These are phyloP conservation scores for Machimus rusticus DNA, from an alignment of 2,888 invertebrate species.

Conservation along the genomic window DNA sequence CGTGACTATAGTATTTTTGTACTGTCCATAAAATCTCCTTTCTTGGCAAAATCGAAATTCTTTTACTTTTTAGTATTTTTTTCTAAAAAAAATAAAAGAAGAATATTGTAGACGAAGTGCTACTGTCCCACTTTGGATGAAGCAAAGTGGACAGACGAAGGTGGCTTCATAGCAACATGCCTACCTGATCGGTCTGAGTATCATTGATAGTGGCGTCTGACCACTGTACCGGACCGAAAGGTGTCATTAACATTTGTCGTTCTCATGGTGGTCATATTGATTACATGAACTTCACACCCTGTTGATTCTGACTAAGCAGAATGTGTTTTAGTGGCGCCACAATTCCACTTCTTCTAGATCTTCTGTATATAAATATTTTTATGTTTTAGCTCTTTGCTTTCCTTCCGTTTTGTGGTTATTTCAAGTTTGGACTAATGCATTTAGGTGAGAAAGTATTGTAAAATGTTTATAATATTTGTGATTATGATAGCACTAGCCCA, in stretches of 20 bases:
- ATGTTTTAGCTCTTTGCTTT: not conserved
- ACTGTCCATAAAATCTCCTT: not conserved
- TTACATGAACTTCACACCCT: conserved; percentile 30
- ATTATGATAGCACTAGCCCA: not conserved
- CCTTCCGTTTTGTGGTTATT: not conserved
- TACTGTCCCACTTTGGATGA: not conserved
- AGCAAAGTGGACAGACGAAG: not conserved
- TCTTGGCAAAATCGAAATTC: not conserved
- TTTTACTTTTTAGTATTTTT: not conserved
- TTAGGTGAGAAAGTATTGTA: not conserved
- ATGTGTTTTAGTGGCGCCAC: conserved; percentile 16
- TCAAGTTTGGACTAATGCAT: not conserved
- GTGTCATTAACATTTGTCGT: conserved; percentile 31
- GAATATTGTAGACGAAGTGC: not conserved
- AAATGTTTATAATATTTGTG: not conserved
- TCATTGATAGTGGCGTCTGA: not conserved
- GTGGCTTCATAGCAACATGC: not conserved
- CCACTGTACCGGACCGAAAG: conserved; percentile 16
- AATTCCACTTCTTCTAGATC: not conserved
- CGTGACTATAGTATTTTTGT: not conserved
- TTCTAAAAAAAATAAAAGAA: not conserved
- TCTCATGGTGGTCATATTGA: conserved; percentile 21
- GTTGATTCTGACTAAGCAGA: conserved; percentile 9
- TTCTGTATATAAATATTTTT: not conserved
- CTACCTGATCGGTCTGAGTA: not conserved